Conservation (phyloP, 1,140 invertebrate genomes). For the Drosophila repleta region DNA sequence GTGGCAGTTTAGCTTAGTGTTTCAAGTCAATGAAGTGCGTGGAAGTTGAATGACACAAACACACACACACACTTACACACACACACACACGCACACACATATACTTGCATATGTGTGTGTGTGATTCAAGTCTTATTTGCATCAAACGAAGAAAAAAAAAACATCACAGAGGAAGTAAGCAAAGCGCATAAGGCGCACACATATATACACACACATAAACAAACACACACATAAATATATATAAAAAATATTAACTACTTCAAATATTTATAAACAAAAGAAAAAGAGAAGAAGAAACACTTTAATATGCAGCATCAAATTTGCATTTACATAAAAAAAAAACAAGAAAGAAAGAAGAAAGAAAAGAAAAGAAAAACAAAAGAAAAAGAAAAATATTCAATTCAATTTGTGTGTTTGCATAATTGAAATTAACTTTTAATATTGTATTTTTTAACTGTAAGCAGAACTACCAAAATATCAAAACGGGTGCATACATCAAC, state of each 20-base stretch:
- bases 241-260: constrained; percentile 67
- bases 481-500: neutral
- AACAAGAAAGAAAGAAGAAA: constrained; percentile 13
- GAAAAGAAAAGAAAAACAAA: constrained; percentile 6
- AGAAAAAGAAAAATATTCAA: constrained; percentile 29
- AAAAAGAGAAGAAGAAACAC: constrained; percentile 19
- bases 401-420: constrained; percentile 48
- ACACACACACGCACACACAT: constrained; percentile 38
- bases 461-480: constrained; percentile 70
- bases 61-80: constrained; percentile 41
- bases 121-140: constrained; percentile 32
- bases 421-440: constrained; percentile 66
- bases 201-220: constrained; percentile 42
- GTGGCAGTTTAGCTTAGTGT: constrained; percentile 74
- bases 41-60: constrained; percentile 71
- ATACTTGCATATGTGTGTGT: constrained; percentile 17
- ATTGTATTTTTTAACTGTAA: constrained; percentile 72
- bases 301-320: constrained; percentile 38
- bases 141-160: constrained; percentile 15
- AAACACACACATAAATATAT: constrained; percentile 45
- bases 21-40: constrained; percentile 64
- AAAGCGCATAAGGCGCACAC: constrained; percentile 41
- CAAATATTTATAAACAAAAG: constrained; percentile 67
- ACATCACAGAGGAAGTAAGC: constrained; percentile 29
- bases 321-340: constrained; percentile 42